Percentiles rank a stretch among this genome's conserved stretches.
phyloP scores from a whole-genome alignment of 1,140 invertebrate species.

The Euschistus heros region DNA sequence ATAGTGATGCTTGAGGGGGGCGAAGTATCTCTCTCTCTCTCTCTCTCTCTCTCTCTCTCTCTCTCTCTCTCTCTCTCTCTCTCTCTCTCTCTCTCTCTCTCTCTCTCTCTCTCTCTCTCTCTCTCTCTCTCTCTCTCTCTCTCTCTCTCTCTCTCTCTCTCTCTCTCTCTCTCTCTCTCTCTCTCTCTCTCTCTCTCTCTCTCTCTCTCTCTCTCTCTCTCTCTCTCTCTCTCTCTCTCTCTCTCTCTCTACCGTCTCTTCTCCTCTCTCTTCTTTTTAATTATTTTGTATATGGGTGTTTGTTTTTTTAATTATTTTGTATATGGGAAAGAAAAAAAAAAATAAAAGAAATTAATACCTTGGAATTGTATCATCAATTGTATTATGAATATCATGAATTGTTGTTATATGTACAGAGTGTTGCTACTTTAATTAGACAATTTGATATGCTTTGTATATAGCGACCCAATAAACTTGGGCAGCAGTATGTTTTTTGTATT shows the following conservation, averaged over 20 bases:
- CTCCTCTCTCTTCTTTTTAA: background rate
- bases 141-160: background rate
- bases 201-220: conserved; percentile 15
- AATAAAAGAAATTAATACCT: too few species aligned
- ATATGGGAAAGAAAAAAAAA: too few species aligned
- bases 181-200: conserved; percentile 15
- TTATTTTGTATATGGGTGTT: too few species aligned
- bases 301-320: too few species aligned
- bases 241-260: conserved; percentile 4
- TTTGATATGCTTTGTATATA: too few species aligned
- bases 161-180: conserved; percentile 13
- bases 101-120: background rate
- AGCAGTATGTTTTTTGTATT: too few species aligned
- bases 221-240: conserved; percentile 15
- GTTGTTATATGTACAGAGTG: too few species aligned
- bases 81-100: conserved; percentile 2
- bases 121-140: background rate
- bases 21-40: background rate
- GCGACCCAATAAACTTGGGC: too few species aligned
- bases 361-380: too few species aligned
- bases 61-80: conserved; percentile 4
- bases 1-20: too few species aligned
- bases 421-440: too few species aligned
- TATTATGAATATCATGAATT: too few species aligned
- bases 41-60: conserved; percentile 17